Evolutionary conservation across 1,140 invertebrate species (phyloP).

Genomic region (Lysiphlebus fabarum): DNA sequence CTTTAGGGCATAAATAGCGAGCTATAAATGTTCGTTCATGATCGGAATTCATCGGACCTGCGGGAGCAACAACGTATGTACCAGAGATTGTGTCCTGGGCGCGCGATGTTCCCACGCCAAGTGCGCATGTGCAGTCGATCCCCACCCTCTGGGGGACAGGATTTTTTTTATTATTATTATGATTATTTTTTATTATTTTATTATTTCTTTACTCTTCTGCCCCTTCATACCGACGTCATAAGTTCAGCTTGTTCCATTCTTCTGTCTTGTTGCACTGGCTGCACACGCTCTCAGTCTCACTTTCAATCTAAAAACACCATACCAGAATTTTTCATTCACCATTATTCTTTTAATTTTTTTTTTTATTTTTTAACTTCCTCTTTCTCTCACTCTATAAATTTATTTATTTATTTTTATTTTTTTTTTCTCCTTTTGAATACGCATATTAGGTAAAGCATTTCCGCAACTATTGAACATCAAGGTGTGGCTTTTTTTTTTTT

Average conservation of each 20-base stretch:
- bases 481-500: constrained; percentile 15
- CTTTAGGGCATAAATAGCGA: constrained; percentile 31
- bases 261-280: constrained; percentile 27
- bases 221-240: background rate
- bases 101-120: constrained; percentile 53
- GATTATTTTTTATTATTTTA: too few relatives aligned
- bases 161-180: constrained; percentile 11
- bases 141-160: constrained; percentile 17
- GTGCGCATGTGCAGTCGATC: constrained; percentile 39
- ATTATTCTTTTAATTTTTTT: background rate
- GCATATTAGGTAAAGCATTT: constrained; percentile 11
- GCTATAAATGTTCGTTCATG: constrained; percentile 34
- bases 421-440: background rate
- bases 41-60: constrained; percentile 34
- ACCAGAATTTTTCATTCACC: constrained; percentile 12
- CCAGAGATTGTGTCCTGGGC: constrained; percentile 30
- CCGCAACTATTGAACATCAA: constrained; percentile 14
- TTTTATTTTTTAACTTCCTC: background rate
- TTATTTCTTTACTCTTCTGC: constrained; percentile 5
- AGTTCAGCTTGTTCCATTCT: background rate
- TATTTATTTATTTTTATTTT: too few relatives aligned
- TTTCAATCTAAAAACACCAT: constrained; percentile 7
- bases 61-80: constrained; percentile 20
- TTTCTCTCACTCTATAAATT: constrained; percentile 8
- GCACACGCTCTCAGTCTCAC: constrained; percentile 34